Conservation (phyloP, 2,888 invertebrate genomes). For the Cantharis flavilabris region DNA sequence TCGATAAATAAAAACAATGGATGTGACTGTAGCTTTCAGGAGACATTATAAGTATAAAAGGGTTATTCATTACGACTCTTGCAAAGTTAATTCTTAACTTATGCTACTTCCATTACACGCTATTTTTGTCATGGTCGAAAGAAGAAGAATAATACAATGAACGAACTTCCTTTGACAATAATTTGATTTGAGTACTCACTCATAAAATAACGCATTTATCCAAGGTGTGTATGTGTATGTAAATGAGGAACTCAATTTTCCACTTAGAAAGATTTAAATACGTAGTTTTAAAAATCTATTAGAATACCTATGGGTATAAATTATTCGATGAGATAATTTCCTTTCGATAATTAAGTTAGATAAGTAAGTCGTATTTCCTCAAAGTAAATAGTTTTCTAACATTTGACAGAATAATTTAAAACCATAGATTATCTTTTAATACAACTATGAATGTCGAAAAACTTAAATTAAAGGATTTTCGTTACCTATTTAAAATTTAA, state of each 20-base stretch:
- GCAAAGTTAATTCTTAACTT: not conserved
- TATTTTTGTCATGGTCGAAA: not conserved
- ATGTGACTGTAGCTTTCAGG: slow-evolving; percentile 8
- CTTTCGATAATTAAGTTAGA: slow-evolving; percentile 2
- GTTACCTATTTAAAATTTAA: not conserved
- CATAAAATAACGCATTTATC: not conserved
- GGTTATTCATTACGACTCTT: slow-evolving; percentile 13
- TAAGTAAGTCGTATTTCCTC: not conserved
- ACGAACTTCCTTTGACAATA: not conserved
- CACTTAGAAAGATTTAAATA: not conserved
- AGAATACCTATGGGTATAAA: not conserved
- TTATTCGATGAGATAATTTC: not conserved
- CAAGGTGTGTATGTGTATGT: not conserved
- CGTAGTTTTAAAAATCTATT: not conserved
- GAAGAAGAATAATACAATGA: not conserved
- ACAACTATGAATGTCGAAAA: not conserved
- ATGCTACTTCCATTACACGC: not conserved
- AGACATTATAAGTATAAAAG: slow-evolving; percentile 18
- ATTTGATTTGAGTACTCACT: not conserved
- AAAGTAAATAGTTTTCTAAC: not conserved
- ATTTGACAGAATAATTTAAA: not conserved
- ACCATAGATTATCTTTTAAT: not conserved
- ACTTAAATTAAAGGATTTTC: not conserved
- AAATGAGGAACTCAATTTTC: not conserved
- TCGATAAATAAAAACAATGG: slow-evolving; percentile 23